Base-by-base conservation (phyloP, 2,888 invertebrate genomes). In the Agonopterix arenella region DNA sequence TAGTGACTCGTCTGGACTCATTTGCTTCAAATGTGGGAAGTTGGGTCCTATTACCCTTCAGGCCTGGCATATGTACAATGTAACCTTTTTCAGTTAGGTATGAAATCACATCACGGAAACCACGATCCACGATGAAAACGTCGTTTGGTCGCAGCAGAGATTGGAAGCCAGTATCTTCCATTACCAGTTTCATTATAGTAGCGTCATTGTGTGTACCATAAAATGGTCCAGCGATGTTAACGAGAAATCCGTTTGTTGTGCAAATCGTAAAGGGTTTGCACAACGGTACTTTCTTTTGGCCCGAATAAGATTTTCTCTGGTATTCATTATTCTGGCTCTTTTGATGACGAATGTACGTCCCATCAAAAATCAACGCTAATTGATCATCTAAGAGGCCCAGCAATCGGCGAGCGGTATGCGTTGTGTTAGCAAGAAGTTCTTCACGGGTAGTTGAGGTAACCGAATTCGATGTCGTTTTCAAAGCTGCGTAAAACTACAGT, bases 31-130 rank as follows among this genome's bases (percentile, higher is more conserved):
- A 10, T 3, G 50, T 50, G 13, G 4, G 9, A 5, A 49, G 42
- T 13, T 49, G 49, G 10, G 46, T 1, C 42, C 36, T 45, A 11
- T 49, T 49, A 36, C 49, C 49, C n/a, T n/a, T n/a, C n/a, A n/a
- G n/a, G n/a, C n/a, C n/a, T n/a, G n/a, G n/a, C n/a, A n/a, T n/a
- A n/a, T 48, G 44, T 49, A n/a, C 48, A 52, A 37, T 9, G 7
- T 37, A 37, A 8, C 37, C 37, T 37, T 37, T 5, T 9, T 37
- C 7, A 37, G 37, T 8, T 45, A 37, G 11, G 18, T 36, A 45
- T 45, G 36, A 18, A 11, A 8, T 16, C 4, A 8, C 10, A 36
- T 45, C 9, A 11, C 45, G 45, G n/a, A 37, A 37, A 8, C 36
- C 45, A 45, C 37, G 36, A 13, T 36, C 18, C 4, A 36, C 47